These are phyloP conservation scores for Scaptodrosophila lebanonensis DNA, from an alignment of 1,140 invertebrate genomes.

Conservation along the genomic window DNA sequence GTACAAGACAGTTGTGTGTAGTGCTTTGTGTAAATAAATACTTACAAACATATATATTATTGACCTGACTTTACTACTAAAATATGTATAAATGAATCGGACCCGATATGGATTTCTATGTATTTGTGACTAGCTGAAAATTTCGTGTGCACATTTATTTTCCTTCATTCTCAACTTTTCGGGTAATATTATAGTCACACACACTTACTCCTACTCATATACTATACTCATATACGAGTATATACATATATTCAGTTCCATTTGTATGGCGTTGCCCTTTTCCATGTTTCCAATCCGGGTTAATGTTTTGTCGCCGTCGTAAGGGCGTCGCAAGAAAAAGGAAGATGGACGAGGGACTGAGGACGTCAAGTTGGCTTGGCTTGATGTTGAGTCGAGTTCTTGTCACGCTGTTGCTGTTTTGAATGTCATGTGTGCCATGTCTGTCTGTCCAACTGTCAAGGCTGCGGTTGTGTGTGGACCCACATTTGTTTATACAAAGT, in stretches of 20 bases:
- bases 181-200: slow-evolving; percentile 19
- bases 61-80: slow-evolving; percentile 15
- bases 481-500: too few relatives aligned
- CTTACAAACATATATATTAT: too few relatives aligned
- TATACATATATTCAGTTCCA: slow-evolving; percentile 8
- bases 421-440: too few relatives aligned
- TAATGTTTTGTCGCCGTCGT: slow-evolving; percentile 69
- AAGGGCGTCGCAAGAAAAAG: slow-evolving; percentile 34
- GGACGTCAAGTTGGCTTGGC: too few relatives aligned
- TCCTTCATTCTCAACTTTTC: slow-evolving; percentile 20
- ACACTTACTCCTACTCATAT: slow-evolving; percentile 5
- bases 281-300: slow-evolving; percentile 59
- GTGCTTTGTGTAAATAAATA: too few relatives aligned
- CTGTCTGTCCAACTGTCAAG: not conserved
- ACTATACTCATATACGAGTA: slow-evolving; percentile 8
- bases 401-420: not conserved
- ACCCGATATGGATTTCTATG: slow-evolving; percentile 37
- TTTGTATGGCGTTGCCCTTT: slow-evolving; percentile 18
- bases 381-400: too few relatives aligned
- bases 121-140: slow-evolving; percentile 42
- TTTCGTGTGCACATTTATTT: slow-evolving; percentile 24
- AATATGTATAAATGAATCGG: too few relatives aligned
- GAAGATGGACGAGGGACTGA: slow-evolving; percentile 5
- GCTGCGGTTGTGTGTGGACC: not conserved
- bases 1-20: too few relatives aligned